Evolutionary conservation across 2,888 invertebrate species (phyloP).

Genomic region (Stegophylla sp.): DNA sequence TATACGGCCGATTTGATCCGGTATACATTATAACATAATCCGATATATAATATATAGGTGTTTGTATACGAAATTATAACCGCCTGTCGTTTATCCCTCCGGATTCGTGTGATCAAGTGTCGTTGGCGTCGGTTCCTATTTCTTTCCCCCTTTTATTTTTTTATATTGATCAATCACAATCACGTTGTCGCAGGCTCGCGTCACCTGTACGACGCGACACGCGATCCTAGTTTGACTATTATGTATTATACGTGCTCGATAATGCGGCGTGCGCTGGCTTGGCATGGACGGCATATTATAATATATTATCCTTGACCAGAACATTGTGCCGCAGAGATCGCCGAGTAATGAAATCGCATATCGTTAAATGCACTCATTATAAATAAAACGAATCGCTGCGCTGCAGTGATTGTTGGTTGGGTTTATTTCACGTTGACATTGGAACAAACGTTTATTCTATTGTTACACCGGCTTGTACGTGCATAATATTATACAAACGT

Average conservation of each 20-base stretch:
- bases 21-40: too few relatives aligned
- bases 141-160: neutral
- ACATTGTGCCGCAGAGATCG: constrained; percentile 3
- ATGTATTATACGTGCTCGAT: too few relatives aligned
- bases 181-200: neutral
- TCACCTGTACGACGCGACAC: neutral
- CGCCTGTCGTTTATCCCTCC: constrained; percentile 6
- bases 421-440: constrained; percentile 24
- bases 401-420: too few relatives aligned
- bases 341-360: constrained; percentile 27
- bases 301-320: neutral
- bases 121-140: neutral
- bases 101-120: constrained; percentile 19
- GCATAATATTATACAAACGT: too few relatives aligned
- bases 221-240: neutral
- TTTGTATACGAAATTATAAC: constrained; percentile 12
- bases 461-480: neutral
- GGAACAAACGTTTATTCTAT: constrained; percentile 35
- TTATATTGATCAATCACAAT: constrained; percentile 20
- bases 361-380: constrained; percentile 28
- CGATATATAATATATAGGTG: constrained; percentile 5
- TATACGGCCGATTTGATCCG: too few relatives aligned
- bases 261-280: too few relatives aligned
- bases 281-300: neutral
- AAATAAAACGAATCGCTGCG: constrained; percentile 21